phyloP scores from a whole-genome alignment of 2,888 invertebrate genomes.

The Galeopsomyia nigrocyanea region DNA sequence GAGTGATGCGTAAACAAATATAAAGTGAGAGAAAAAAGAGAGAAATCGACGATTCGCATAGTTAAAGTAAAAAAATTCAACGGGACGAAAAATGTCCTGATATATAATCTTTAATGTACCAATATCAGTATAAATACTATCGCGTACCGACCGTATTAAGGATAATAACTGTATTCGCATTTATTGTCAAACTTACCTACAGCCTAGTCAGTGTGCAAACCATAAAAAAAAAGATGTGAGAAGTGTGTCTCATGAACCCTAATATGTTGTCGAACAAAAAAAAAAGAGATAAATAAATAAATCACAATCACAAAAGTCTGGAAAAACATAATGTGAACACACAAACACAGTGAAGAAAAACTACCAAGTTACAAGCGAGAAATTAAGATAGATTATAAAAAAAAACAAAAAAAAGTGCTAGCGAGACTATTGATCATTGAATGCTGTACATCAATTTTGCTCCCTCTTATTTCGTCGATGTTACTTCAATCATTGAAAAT shows the following conservation, averaged over 20 bases:
- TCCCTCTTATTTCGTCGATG: conserved; percentile 13
- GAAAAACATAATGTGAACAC: no score
- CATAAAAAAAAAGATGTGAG: conserved; percentile 24
- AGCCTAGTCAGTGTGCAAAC: conserved; percentile 46
- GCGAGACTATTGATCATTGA: conserved; percentile 23
- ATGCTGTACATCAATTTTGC: conserved; percentile 13
- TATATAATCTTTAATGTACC: conserved; percentile 48
- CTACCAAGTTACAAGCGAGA: no score
- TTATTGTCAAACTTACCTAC: conserved; percentile 45
- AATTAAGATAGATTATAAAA: no score
- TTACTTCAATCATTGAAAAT: conserved; percentile 3
- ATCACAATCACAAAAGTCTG: not conserved
- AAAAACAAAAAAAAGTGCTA: not conserved
- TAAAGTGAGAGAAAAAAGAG: not conserved
- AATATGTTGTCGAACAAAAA: conserved; percentile 11
- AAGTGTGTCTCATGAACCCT: conserved; percentile 5
- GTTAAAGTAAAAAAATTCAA: conserved; percentile 18
- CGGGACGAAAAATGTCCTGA: not conserved
- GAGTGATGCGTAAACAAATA: conserved; percentile 6
- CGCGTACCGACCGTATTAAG: conserved; percentile 39
- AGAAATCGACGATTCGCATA: conserved; percentile 29
- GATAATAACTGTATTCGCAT: conserved; percentile 48
- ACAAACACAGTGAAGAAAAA: no score
- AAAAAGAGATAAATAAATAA: not conserved
- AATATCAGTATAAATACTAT: conserved; percentile 47